Percentiles rank a stretch among this genome's conserved stretches.
These are phyloP conservation scores for Epirrhoe tristata DNA, from an alignment of 2,888 invertebrate species.

Conservation along the genomic window DNA sequence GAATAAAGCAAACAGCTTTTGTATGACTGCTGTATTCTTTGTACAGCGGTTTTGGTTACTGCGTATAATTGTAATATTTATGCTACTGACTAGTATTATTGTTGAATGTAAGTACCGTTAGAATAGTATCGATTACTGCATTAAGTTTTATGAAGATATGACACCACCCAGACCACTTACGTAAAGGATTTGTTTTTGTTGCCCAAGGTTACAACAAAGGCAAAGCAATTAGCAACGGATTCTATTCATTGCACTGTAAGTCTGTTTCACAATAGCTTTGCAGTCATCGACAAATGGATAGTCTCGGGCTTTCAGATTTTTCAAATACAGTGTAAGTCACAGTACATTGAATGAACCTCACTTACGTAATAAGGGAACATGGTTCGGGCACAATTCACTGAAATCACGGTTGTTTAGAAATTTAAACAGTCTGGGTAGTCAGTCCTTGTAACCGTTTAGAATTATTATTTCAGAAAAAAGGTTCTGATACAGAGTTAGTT, in stretches of 20 bases:
- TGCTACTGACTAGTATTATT: conserved; percentile 24
- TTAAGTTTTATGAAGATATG: conserved; percentile 44
- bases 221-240: neutral
- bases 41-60: conserved; percentile 26
- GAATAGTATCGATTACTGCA: conserved; percentile 40
- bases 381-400: neutral
- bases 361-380: too few relatives aligned
- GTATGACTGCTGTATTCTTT: conserved; percentile 37
- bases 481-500: neutral
- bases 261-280: neutral
- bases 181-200: conserved; percentile 1
- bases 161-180: conserved; percentile 31
- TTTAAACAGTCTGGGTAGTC: too few relatives aligned
- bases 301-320: neutral
- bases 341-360: too few relatives aligned
- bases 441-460: too few relatives aligned
- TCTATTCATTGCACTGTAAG: neutral
- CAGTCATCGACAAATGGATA: neutral
- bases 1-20: conserved; percentile 34
- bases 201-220: neutral
- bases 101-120: conserved; percentile 37
- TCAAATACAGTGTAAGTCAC: neutral
- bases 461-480: neutral
- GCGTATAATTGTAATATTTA: conserved; percentile 34
- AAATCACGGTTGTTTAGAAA: neutral